These are phyloP conservation scores for Lochmaea capreae DNA, from an alignment of 2,888 invertebrate genomes.

Conservation along the genomic window DNA sequence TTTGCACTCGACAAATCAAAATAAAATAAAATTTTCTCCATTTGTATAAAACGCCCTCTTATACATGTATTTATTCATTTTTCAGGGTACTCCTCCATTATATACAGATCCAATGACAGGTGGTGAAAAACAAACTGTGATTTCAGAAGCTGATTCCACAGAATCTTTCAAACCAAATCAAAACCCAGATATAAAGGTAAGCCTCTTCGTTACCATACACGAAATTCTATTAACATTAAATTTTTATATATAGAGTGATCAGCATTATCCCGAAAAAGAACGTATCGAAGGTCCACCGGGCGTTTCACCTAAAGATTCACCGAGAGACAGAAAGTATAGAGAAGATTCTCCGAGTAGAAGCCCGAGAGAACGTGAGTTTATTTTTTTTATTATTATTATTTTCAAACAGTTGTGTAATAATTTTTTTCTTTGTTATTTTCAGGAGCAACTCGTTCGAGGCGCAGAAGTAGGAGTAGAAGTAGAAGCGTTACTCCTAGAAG, in stretches of 20 bases:
- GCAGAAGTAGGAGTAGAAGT: constrained; percentile 36
- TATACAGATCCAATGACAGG: constrained; percentile 45
- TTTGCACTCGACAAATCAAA: no score
- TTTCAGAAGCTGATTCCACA: constrained; percentile 65
- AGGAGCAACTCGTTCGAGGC: constrained; percentile 38
- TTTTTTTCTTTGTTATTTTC: constrained; percentile 16
- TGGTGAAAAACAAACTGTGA: constrained; percentile 60
- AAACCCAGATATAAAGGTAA: constrained; percentile 44
- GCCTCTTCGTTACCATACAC: background rate
- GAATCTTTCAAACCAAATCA: constrained; percentile 57
- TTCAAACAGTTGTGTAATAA: background rate
- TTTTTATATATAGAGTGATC: constrained; percentile 31
- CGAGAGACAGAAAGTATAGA: constrained; percentile 46
- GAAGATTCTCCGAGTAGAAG: constrained; percentile 44
- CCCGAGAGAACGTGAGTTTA: constrained; percentile 43
- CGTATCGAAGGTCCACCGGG: constrained; percentile 61
- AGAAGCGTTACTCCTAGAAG: constrained; percentile 46
- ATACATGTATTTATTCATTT: constrained; percentile 19
- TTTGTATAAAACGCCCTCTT: no score
- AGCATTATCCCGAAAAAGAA: constrained; percentile 39
- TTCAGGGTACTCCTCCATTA: constrained; percentile 40
- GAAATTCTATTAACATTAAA: background rate
- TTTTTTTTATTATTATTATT: background rate
- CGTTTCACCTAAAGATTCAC: constrained; percentile 59
- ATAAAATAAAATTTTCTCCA: no score